These are phyloP conservation scores for Rhodophaea formosa DNA, from an alignment of 2,888 invertebrate species.

Conservation along the genomic window DNA sequence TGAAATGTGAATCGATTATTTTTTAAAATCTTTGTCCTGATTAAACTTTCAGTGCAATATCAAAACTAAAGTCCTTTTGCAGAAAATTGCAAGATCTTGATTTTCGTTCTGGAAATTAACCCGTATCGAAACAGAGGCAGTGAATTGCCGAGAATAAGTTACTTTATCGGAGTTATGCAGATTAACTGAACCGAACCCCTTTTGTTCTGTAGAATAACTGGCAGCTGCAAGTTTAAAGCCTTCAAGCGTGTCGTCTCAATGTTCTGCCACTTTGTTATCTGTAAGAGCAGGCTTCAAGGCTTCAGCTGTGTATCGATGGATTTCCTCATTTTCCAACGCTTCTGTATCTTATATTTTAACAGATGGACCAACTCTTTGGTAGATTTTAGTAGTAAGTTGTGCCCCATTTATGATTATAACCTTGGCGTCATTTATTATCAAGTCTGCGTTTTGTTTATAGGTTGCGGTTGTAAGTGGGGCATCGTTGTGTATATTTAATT, in stretches of 20 bases:
- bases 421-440: slow-evolving; percentile 9
- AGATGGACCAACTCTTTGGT: slow-evolving; percentile 71
- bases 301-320: slow-evolving; percentile 36
- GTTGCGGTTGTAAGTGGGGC: slow-evolving; percentile 39
- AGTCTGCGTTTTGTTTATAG: not conserved
- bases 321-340: slow-evolving; percentile 35
- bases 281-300: slow-evolving; percentile 41
- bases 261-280: slow-evolving; percentile 38
- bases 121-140: slow-evolving; percentile 29
- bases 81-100: not conserved
- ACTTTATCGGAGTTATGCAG: slow-evolving; percentile 21
- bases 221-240: slow-evolving; percentile 29
- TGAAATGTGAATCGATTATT: slow-evolving; percentile 49
- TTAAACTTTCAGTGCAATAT: not conserved
- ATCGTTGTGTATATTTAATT: slow-evolving; percentile 46
- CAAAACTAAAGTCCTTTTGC: not conserved
- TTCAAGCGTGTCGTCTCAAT: slow-evolving; percentile 24
- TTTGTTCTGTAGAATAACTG: slow-evolving; percentile 36
- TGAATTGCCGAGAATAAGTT: slow-evolving; percentile 41
- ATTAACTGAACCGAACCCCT: slow-evolving; percentile 37
- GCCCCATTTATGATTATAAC: slow-evolving; percentile 45
- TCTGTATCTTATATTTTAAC: slow-evolving; percentile 56
- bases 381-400: slow-evolving; percentile 65
- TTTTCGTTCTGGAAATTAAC: slow-evolving; percentile 26
- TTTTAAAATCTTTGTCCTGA: not conserved